Base-by-base conservation (phyloP, 2,797 vertebrate genomes). In the Molossus alvarezi region DNA sequence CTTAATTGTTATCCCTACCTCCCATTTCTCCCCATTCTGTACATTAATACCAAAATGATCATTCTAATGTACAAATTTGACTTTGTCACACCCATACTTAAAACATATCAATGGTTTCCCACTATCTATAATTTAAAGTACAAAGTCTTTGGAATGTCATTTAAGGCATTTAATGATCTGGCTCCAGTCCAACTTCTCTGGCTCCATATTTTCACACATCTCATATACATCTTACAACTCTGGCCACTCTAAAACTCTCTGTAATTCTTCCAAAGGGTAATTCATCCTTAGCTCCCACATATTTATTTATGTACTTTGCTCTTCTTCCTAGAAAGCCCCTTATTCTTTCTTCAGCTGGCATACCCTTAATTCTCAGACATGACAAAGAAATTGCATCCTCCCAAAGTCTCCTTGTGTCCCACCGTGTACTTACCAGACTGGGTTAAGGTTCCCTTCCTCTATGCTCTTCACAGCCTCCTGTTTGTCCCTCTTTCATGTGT, bases 101-200 rank as follows among this genome's bases (percentile, higher is more conserved):
- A 91, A 92, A 71, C 21, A 83, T 62, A 29, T 73, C 73, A 86
- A 8, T 65, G 84, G 45, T 14, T 80, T 76, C 45, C 45, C 25
- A 82, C 21, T 80, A 53, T 25, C 6, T 95, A 71, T 57, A 77
- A 77, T 88, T 64, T 95, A 75, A 95, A 85, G 62, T 92, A 41
- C 55, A 94, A 92, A 85, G 45, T 86, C 55, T 55, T 73, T 65
- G 55, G 75, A 55, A 92, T 84, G 77, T 80, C 53, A 60, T 57
- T 25, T 29, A 69, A 94, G 37, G 45, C 11, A 3, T n/a, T 79
- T 80, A 79, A 67, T 77, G n/a, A 89, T 33, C 17, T 75, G 23
- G 29, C 51, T 85, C 58, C 21, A 55, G 58, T 29, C 53, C 94
- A 85, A 20, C 29, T 33, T 96, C 53, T 18, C 53, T 80, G 33